A percentile compares a stretch with the other conserved stretches of the same genome.
phyloP scores from a whole-genome alignment of 1,140 invertebrate genomes.

The Aethina tumida region DNA sequence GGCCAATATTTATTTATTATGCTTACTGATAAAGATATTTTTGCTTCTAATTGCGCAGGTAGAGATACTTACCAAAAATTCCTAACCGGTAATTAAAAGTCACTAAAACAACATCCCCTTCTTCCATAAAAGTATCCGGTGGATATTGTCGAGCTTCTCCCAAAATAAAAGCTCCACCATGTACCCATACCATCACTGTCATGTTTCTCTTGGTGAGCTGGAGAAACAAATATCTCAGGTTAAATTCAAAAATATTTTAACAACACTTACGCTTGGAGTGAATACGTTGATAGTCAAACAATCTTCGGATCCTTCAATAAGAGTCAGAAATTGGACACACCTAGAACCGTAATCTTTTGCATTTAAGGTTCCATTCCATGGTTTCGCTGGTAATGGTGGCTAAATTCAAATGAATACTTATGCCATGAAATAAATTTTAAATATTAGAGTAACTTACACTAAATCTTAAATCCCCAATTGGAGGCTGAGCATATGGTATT shows the following conservation, averaged over 20 bases:
- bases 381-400: neutral
- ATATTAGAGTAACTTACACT: constrained; percentile 2
- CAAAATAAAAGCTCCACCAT: constrained; percentile 46
- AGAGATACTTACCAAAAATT: constrained; percentile 47
- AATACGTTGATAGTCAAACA: neutral
- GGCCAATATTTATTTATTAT: no score
- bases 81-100: constrained; percentile 53
- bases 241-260: neutral
- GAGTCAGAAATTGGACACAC: neutral
- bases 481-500: neutral
- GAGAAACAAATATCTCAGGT: neutral
- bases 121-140: constrained; percentile 43
- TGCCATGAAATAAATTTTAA: neutral
- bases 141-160: constrained; percentile 32
- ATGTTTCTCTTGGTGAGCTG: neutral
- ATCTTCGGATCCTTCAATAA: constrained; percentile 3
- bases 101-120: constrained; percentile 49
- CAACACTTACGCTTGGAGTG: neutral
- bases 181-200: constrained; percentile 44
- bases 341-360: neutral
- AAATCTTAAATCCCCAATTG: constrained; percentile 1
- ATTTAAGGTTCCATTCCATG: constrained; percentile 2
- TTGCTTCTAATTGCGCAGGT: no score
- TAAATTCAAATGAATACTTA: neutral
- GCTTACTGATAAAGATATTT: no score